Conservation (phyloP, 1,140 invertebrate genomes). For the Hyles vespertilio region DNA sequence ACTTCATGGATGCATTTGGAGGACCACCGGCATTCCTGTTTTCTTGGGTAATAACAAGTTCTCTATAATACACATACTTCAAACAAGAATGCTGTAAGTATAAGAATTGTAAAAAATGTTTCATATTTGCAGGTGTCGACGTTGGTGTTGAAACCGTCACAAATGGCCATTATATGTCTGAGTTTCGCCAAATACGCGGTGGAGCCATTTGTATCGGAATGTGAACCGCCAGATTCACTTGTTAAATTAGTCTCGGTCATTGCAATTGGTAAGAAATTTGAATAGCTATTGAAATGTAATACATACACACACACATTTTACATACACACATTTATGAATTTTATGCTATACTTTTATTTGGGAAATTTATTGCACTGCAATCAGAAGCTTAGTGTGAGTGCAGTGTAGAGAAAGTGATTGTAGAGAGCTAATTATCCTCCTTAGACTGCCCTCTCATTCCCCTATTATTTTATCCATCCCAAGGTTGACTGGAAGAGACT, state of each 20-base stretch:
- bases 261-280: slow-evolving; percentile 81
- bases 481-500: too few species aligned
- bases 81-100: too few species aligned
- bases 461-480: too few species aligned
- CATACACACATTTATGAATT: too few species aligned
- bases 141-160: slow-evolving; percentile 93
- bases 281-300: not conserved
- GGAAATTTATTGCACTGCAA: too few species aligned
- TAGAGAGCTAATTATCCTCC: too few species aligned
- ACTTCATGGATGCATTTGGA: slow-evolving; percentile 93
- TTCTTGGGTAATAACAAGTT: slow-evolving; percentile 82
- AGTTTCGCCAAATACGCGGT: slow-evolving; percentile 96
- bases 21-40: slow-evolving; percentile 93
- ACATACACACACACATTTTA: too few species aligned
- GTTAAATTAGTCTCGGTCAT: slow-evolving; percentile 89
- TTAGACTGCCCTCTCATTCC: too few species aligned
- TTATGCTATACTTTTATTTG: too few species aligned
- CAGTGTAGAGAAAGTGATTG: too few species aligned
- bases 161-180: slow-evolving; percentile 95
- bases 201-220: slow-evolving; percentile 92
- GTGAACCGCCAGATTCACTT: slow-evolving; percentile 84
- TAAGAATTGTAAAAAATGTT: not conserved
- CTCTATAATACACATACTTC: not conserved
- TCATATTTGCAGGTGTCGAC: slow-evolving; percentile 78
- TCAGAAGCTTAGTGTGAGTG: too few species aligned